phyloP scores from a whole-genome alignment of 2,797 vertebrate genomes.

The Gallinago solitaria region DNA sequence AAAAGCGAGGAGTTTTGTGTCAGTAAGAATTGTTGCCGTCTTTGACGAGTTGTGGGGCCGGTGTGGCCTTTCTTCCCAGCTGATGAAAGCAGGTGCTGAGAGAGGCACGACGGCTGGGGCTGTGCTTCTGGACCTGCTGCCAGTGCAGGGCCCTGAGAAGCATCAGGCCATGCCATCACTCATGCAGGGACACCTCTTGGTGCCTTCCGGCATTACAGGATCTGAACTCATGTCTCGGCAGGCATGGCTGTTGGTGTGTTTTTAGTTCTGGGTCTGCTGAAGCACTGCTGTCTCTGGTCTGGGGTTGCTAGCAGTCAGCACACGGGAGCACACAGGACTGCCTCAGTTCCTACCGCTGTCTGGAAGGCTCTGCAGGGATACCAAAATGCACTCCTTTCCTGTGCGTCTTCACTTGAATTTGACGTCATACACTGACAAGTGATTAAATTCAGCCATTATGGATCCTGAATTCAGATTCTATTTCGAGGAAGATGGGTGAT shows the following conservation, averaged over 20 bases:
- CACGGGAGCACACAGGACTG: fast-evolving
- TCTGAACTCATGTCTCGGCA: fast-evolving
- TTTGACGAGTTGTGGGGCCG: neutral
- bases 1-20: neutral
- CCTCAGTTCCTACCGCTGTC: neutral
- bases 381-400: neutral
- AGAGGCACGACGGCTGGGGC: fast-evolving
- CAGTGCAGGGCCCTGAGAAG: neutral
- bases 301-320: neutral
- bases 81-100: neutral
- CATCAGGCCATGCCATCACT: fast-evolving
- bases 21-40: neutral
- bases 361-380: neutral
- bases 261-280: neutral
- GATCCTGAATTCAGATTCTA: neutral
- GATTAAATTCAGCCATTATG: neutral
- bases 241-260: neutral
- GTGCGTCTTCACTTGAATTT: neutral
- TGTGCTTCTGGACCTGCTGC: neutral
- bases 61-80: neutral
- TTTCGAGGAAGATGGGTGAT: neutral
- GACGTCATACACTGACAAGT: neutral
- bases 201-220: neutral
- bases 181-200: neutral
- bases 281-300: neutral